These are phyloP conservation scores for Pteromalus puparum DNA, from an alignment of 1,140 invertebrate genomes.

Conservation along the genomic window DNA sequence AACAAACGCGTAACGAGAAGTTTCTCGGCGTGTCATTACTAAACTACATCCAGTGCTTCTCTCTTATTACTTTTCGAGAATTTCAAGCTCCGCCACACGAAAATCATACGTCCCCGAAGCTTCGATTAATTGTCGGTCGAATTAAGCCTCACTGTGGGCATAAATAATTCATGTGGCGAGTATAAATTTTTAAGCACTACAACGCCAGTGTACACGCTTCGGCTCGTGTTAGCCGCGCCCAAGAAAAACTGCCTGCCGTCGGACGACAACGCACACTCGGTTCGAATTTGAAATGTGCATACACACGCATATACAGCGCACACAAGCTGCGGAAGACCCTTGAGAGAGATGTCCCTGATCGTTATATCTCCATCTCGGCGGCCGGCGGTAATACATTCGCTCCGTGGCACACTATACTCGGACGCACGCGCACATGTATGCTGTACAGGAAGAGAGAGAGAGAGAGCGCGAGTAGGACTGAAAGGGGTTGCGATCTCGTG, in stretches of 20 bases:
- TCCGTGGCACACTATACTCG: neutral
- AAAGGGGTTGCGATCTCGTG: conserved; percentile 36
- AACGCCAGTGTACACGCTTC: neutral
- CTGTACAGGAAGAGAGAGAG: neutral
- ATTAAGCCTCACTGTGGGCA: conserved; percentile 31
- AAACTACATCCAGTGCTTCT: neutral
- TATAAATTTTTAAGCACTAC: conserved; percentile 46
- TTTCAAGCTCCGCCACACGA: neutral
- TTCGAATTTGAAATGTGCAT: conserved; percentile 41
- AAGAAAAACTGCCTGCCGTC: conserved; percentile 29
- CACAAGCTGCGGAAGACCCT: neutral
- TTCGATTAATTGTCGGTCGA: conserved; percentile 41
- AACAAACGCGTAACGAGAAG: neutral
- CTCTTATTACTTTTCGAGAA: neutral
- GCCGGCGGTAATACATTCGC: conserved; percentile 44
- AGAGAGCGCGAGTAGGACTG: neutral
- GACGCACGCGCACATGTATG: neutral
- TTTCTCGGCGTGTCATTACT: too few species aligned
- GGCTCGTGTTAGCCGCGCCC: neutral
- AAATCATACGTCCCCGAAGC: neutral
- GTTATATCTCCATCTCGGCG: conserved; percentile 61
- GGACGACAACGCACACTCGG: neutral
- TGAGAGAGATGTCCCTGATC: conserved; percentile 54
- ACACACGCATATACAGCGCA: too few species aligned
- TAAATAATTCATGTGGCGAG: conserved; percentile 48